A percentile compares a stretch with the other conserved stretches of the same genome.
Evolutionary conservation across 2,113 vertebrate species (phyloP).

Genomic region (Melanerpes aurifrons): DNA sequence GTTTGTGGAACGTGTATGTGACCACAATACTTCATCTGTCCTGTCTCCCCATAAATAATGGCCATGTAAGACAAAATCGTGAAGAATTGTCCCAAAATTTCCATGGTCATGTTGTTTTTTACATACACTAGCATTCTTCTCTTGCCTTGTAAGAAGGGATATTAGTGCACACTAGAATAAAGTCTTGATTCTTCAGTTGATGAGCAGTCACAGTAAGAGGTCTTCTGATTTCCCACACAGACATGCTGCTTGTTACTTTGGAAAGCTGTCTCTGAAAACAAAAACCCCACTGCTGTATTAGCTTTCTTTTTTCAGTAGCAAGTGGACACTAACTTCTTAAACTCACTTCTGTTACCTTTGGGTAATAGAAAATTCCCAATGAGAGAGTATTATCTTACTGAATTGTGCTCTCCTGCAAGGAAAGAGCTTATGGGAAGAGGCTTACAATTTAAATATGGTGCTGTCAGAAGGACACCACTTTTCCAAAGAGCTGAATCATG

Average conservation of each 20-base stretch:
- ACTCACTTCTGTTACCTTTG: neutral
- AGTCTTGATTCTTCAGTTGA: neutral
- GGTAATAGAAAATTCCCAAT: neutral
- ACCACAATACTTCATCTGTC: neutral
- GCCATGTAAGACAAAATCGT: neutral
- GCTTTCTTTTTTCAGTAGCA: neutral
- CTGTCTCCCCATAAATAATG: neutral
- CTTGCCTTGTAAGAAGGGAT: neutral
- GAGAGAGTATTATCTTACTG: neutral
- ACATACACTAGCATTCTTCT: neutral
- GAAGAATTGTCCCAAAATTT: neutral
- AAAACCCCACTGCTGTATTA: neutral
- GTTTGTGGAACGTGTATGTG: neutral
- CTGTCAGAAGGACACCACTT: neutral
- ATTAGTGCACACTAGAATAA: neutral
- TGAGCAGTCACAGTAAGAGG: neutral
- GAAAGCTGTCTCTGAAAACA: neutral
- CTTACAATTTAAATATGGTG: neutral
- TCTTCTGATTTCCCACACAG: neutral
- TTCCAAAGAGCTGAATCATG: neutral
- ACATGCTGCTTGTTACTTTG: neutral
- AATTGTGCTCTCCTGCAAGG: neutral
- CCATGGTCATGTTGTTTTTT: neutral
- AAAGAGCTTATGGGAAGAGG: neutral
- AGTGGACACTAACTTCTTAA: neutral